A percentile compares a stretch with the other conserved stretches of the same genome.
These are phyloP conservation scores for Mesaphorura yosii DNA, from an alignment of 1,140 invertebrate species.

Conservation along the genomic window DNA sequence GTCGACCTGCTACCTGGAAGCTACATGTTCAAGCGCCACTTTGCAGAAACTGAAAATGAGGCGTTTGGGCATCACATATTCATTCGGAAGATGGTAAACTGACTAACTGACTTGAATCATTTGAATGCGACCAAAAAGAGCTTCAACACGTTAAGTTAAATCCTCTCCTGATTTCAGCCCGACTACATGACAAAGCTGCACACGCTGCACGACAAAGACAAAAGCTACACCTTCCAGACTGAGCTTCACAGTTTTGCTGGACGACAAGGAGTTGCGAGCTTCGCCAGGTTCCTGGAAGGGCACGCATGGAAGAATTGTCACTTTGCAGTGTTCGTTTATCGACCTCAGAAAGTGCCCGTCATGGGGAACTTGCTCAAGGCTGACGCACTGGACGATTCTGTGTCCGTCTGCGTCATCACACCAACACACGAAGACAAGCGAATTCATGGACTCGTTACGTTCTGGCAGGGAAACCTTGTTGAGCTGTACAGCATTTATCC, in stretches of 20 bases:
- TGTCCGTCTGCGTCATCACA: slow-evolving; percentile 2
- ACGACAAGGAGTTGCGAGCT: slow-evolving; percentile 5
- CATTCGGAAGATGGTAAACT: slow-evolving; percentile 11
- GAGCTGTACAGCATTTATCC: slow-evolving; percentile 21
- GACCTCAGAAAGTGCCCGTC: background rate
- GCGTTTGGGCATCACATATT: slow-evolving; percentile 20
- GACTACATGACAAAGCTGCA: background rate
- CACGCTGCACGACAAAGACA: background rate
- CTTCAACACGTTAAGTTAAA: too few relatives aligned
- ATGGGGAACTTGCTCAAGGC: background rate
- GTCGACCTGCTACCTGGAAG: slow-evolving; percentile 8
- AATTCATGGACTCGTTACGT: slow-evolving; percentile 14
- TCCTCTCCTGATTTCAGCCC: background rate
- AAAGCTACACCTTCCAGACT: slow-evolving; percentile 10
- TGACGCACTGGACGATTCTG: background rate
- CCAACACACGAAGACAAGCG: slow-evolving; percentile 8
- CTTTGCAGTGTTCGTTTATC: background rate
- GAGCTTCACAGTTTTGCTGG: slow-evolving; percentile 7
- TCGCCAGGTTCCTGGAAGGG: slow-evolving; percentile 7
- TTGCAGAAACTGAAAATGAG: slow-evolving; percentile 13
- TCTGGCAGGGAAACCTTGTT: slow-evolving; percentile 1
- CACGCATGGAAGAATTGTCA: slow-evolving; percentile 17
- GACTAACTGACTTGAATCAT: background rate
- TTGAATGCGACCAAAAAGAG: too few relatives aligned
- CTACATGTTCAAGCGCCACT: slow-evolving; percentile 14